phyloP scores from a whole-genome alignment of 64 coral and sea anemone species.

The Montipora cactus region DNA sequence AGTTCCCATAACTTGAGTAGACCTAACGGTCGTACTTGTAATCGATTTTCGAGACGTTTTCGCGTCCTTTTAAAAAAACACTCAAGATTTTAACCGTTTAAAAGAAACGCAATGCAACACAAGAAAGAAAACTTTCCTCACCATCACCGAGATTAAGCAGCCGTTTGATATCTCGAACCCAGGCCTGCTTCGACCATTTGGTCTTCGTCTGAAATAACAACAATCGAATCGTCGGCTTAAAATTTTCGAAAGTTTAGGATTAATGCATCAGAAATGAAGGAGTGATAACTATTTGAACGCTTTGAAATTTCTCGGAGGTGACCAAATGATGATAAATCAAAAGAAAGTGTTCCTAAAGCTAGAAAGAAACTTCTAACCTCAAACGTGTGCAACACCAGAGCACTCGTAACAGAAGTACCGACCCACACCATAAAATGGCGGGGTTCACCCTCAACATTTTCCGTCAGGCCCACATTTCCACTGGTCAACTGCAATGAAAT shows the following conservation, averaged over 20 bases:
- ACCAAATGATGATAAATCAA: no score
- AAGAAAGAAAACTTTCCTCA: conserved; percentile 33
- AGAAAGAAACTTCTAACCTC: conserved; percentile 62
- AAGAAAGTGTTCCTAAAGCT: no score
- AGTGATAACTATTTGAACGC: no score
- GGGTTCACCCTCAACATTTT: conserved; percentile 83
- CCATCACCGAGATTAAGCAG: conserved; percentile 72
- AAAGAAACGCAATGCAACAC: no score
- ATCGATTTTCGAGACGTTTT: no score
- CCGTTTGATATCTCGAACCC: conserved; percentile 85
- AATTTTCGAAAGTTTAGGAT: not conserved
- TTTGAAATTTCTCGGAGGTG: no score
- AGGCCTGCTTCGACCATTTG: conserved; percentile 83
- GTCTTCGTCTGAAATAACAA: conserved; percentile 67
- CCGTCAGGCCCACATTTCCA: conserved; percentile 90
- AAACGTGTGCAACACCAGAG: conserved; percentile 94
- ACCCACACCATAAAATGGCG: conserved; percentile 93
- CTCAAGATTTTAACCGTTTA: no score
- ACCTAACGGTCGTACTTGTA: no score
- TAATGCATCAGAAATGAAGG: not conserved
- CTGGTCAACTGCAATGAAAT: conserved; percentile 64
- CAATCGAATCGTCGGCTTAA: not conserved
- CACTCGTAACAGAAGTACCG: conserved; percentile 80
- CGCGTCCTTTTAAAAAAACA: no score
- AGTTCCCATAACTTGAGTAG: no score